phyloP scores from a whole-genome alignment of 2,113 vertebrate genomes.

The Pseudorhombus dupliciocellatus region DNA sequence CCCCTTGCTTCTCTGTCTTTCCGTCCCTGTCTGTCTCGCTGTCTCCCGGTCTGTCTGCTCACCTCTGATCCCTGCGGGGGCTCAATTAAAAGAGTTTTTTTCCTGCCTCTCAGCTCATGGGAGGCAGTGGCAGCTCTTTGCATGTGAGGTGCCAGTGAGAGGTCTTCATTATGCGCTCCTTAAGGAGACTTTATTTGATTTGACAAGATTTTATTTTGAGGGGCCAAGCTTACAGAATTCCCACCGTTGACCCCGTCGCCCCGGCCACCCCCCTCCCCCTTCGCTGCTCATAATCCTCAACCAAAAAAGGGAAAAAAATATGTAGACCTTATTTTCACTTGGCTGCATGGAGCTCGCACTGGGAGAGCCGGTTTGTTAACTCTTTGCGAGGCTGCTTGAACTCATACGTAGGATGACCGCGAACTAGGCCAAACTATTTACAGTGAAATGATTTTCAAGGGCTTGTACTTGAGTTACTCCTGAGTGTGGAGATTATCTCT shows the following conservation, averaged over 20 bases:
- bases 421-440: constrained; percentile 1
- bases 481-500: constrained; percentile 24
- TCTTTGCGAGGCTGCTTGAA: constrained; percentile 42
- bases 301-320: constrained; percentile 76
- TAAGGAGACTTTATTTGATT: constrained; percentile 75
- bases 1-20: not conserved
- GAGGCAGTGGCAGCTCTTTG: constrained; percentile 46
- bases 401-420: not conserved
- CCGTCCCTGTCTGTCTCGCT: constrained; percentile 1
- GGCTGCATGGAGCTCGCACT: constrained; percentile 57
- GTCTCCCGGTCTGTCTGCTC: constrained; percentile 8
- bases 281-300: constrained; percentile 67
- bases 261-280: not conserved
- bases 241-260: constrained; percentile 6
- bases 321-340: constrained; percentile 74
- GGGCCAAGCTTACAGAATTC: constrained; percentile 66
- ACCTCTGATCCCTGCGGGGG: constrained; percentile 63
- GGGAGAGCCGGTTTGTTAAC: constrained; percentile 57
- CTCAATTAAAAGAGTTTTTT: constrained; percentile 73
- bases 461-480: constrained; percentile 38
- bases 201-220: constrained; percentile 77
- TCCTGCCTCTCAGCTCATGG: constrained; percentile 39
- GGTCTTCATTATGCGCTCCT: constrained; percentile 70
- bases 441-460: constrained; percentile 34
- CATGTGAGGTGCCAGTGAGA: constrained; percentile 55